Evolutionary conservation across 2,797 vertebrate species (phyloP).

Genomic region (Clarias fuscus): DNA sequence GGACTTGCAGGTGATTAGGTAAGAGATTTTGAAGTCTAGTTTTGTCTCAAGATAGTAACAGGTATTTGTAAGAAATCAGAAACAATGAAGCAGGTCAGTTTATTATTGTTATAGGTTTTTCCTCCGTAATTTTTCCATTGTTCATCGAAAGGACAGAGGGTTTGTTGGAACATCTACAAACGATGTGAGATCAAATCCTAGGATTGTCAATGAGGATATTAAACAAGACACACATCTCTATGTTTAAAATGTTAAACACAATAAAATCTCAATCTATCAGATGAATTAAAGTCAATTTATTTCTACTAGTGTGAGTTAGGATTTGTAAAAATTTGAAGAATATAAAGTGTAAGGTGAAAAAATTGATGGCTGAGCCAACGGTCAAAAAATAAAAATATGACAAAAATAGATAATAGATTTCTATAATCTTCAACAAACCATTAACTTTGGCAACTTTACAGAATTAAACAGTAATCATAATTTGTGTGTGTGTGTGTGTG

Average conservation of each 20-base stretch:
- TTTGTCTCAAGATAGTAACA: neutral
- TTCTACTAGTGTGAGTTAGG: neutral
- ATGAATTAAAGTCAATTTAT: neutral
- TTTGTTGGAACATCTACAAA: neutral
- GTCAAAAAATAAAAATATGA: neutral
- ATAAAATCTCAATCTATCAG: neutral
- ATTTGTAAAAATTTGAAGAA: neutral
- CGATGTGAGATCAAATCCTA: neutral
- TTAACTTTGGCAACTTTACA: neutral
- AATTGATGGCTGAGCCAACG: neutral
- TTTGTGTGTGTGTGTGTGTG: neutral
- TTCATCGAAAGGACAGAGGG: neutral
- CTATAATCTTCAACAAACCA: neutral
- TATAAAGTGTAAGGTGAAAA: neutral
- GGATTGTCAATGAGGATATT: neutral
- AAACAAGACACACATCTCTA: neutral
- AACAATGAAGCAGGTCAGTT: neutral
- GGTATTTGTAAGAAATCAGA: neutral
- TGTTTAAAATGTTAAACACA: neutral
- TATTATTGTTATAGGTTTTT: neutral
- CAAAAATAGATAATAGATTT: too few species aligned
- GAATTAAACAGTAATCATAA: neutral
- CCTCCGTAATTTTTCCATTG: neutral
- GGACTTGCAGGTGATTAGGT: slow-evolving; percentile 1
- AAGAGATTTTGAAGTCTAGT: neutral